Base-by-base conservation (phyloP, 2,888 invertebrate species). In the Cantharis lateralis region DNA sequence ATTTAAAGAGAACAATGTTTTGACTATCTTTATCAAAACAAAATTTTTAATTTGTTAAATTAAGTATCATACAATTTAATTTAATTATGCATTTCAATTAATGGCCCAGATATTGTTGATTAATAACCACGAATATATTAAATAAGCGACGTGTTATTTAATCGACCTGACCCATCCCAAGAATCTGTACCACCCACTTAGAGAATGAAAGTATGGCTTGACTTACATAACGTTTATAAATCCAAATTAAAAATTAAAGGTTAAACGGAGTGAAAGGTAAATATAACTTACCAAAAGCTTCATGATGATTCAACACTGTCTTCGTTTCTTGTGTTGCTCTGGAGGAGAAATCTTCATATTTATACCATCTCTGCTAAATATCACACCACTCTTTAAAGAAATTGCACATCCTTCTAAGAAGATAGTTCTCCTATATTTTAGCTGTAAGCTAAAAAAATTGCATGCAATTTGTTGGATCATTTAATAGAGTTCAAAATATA, bases 301-400 rank as follows among this genome's bases (percentile, higher is more conserved):
- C 83, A 81, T 83, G 78, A 79, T 80, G 80, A 71, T 72, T 78
- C 78, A 72, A 28, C 76, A 75, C 75, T 73, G 76, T 73, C 75
- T 78, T 78, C 76, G 73, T 63, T 78, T 76, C 72, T 74, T 80
- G 73, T 80, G 79, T 77, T 72, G 68, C 80, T 80, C 80, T 80
- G 81, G 81, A 79, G 80, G 82, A 78, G 82, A 82, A 83, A 82
- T 83, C 82, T 66, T 24, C 11, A 79, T 83, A 83, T 83, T 83
- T 83, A 83, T 83, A 83, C 80, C 74, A 71, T 76, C 80, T 75
- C 78, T 73, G 62, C 78, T 70, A 64, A 62, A 76, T 66, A 48
- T 70, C 72, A 68, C 78, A 78, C 81, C 81, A 81, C 81, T 77
- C 32, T 75, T 80, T 79, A 69, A 72, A 63, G 62, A 68, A 76